A percentile compares a stretch with the other conserved stretches of the same genome.
phyloP scores from a whole-genome alignment of 2,797 vertebrate species.

The Valencia hispanica region DNA sequence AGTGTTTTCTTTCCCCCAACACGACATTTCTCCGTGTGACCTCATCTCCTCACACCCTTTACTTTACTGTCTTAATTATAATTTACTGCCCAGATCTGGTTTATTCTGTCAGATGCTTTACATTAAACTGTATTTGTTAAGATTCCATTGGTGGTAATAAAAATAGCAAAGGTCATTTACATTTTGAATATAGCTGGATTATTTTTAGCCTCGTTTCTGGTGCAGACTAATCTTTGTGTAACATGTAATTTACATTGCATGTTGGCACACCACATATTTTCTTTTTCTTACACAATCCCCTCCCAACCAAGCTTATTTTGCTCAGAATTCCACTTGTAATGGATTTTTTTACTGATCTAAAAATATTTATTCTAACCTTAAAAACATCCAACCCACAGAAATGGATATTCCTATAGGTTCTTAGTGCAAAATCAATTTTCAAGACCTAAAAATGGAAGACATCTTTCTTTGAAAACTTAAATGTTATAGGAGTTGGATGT shows the following conservation, averaged over 20 bases:
- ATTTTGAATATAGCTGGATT: conserved; percentile 26
- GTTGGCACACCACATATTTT: conserved; percentile 6
- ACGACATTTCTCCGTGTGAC: conserved; percentile 34
- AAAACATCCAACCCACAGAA: conserved; percentile 32
- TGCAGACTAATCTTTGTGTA: conserved; percentile 47
- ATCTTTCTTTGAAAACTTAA: conserved; percentile 32
- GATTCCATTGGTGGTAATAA: conserved; percentile 17
- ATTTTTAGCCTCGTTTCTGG: conserved; percentile 36
- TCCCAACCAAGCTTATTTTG: conserved; percentile 17
- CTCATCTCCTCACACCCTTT: conserved; percentile 29
- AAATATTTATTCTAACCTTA: conserved; percentile 47
- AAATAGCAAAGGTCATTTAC: conserved; percentile 47
- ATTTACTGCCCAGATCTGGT: conserved; percentile 31
- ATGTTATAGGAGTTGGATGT: background rate
- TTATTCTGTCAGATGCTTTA: conserved; percentile 2
- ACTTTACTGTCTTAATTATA: conserved; percentile 29
- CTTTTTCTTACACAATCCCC: background rate
- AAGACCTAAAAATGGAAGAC: conserved; percentile 58
- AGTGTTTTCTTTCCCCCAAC: conserved; percentile 1
- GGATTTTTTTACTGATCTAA: conserved; percentile 37
- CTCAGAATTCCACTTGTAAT: conserved; percentile 25
- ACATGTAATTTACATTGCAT: conserved; percentile 50
- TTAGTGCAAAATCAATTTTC: conserved; percentile 60
- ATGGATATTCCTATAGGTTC: conserved; percentile 35
- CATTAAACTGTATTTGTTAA: conserved; percentile 30